Conservation (phyloP, 2,113 vertebrate species). For the Motacilla tschutschensis region DNA sequence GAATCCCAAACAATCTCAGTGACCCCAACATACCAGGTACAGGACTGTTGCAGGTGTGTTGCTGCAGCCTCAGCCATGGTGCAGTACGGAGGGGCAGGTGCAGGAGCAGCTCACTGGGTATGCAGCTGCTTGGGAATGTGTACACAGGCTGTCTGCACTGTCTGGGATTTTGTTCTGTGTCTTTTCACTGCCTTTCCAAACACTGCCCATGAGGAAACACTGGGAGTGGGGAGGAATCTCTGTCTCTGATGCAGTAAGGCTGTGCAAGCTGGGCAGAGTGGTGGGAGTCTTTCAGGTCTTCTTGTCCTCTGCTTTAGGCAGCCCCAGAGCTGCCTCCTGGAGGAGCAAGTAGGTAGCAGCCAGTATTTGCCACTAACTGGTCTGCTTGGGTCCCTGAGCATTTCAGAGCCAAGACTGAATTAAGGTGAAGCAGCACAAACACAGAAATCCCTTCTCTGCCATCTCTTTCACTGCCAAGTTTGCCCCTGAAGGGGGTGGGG, state of each 20-base stretch:
- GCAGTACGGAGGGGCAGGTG: accelerated
- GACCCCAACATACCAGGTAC: conserved; percentile 88
- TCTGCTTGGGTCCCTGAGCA: background rate
- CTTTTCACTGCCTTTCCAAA: background rate
- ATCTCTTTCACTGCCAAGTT: background rate
- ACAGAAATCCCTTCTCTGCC: background rate
- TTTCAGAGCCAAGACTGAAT: background rate
- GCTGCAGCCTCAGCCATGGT: background rate
- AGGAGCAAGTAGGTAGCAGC: background rate
- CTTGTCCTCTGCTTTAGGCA: background rate
- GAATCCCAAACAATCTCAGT: conserved; percentile 83
- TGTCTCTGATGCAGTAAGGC: background rate
- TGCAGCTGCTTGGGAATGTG: background rate
- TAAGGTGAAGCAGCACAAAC: background rate
- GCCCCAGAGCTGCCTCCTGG: background rate
- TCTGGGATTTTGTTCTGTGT: background rate
- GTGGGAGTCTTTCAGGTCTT: background rate
- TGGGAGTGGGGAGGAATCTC: background rate
- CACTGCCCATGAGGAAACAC: background rate
- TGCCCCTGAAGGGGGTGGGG: background rate
- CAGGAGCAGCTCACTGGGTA: background rate
- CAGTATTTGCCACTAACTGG: background rate
- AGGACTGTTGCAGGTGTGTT: background rate
- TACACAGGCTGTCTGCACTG: background rate
- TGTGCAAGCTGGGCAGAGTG: background rate